Base-by-base conservation (phyloP, 2,888 invertebrate genomes). In the Aquatica leii region DNA sequence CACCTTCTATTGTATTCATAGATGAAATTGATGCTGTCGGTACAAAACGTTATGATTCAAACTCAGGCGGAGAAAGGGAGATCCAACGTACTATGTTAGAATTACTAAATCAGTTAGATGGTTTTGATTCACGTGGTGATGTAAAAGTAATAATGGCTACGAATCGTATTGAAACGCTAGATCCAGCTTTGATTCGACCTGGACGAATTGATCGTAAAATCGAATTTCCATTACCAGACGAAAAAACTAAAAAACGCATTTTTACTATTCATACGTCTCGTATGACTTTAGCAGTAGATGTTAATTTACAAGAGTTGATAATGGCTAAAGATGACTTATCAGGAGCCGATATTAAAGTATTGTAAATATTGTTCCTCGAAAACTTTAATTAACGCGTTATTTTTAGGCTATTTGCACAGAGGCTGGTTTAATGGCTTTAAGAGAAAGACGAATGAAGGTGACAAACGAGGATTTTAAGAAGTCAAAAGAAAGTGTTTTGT, bases 71-170 rank as follows among this genome's bases (percentile, higher is more conserved):
- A 62, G 99, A 99, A 81, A 88, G 98, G 68, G 99, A 99, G 87
- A 99, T 99, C 80, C 99, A 99, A 82, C 88, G 99, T 80, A 99
- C 99, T 62, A 99, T 99, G 99, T 89, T 99, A 82, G 99, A 99
- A 82, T 84, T 99, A 62, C 86, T 99, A 11, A 99, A 99, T 84
- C 99, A 99, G 81, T 85, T 99, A 52, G 99, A 99, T 84, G 99
- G 99, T 60, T 97, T 97, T 83, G 97, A 97, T 84, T 96, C 97
- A 0, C 86, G 96, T 56, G 97, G 97, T 15, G 97, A 98, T 86
- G 97, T 97, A 4, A 97, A 97, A 87, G 95, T 94, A 79, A 93
- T 97, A 37, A 97, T 97, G 97, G 97, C 97, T 0, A 97, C 97
- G 24, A 97, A 97, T 80, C 89, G 99, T 73, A 99, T 99, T 78